Conservation (phyloP, 2,888 invertebrate species). For the Blastobasis lacticolella region DNA sequence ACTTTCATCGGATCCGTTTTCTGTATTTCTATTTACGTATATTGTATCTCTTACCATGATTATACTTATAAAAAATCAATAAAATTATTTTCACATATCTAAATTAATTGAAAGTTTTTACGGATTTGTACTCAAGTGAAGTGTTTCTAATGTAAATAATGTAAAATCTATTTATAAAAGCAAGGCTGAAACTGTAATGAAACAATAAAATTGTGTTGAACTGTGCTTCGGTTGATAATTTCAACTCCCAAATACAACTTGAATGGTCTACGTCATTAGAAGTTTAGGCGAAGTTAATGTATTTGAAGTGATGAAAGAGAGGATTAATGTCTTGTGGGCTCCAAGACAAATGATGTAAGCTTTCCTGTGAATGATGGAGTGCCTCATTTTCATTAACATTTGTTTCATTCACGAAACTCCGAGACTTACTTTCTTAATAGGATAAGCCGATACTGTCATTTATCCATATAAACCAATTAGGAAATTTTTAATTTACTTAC, state of each 20-base stretch:
- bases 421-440: neutral
- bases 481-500: no score
- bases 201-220: constrained; percentile 73
- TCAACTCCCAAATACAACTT: neutral
- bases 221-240: constrained; percentile 24
- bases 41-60: constrained; percentile 32
- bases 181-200: constrained; percentile 72
- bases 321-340: neutral
- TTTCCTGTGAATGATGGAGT: neutral
- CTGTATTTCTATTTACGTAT: constrained; percentile 25
- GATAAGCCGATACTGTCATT: no score
- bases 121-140: constrained; percentile 58
- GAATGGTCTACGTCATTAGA: neutral
- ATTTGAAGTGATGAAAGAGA: neutral
- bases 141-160: constrained; percentile 65
- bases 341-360: neutral
- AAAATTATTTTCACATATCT: constrained; percentile 52
- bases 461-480: no score
- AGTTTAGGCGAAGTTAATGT: neutral
- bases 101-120: constrained; percentile 52
- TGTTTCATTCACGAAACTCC: constrained; percentile 2
- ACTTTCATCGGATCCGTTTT: constrained; percentile 28
- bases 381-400: neutral
- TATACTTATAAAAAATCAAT: constrained; percentile 23
- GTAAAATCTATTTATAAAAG: constrained; percentile 68